phyloP scores from a whole-genome alignment of 2,888 invertebrate species.

The Sphecodes monilicornis region DNA sequence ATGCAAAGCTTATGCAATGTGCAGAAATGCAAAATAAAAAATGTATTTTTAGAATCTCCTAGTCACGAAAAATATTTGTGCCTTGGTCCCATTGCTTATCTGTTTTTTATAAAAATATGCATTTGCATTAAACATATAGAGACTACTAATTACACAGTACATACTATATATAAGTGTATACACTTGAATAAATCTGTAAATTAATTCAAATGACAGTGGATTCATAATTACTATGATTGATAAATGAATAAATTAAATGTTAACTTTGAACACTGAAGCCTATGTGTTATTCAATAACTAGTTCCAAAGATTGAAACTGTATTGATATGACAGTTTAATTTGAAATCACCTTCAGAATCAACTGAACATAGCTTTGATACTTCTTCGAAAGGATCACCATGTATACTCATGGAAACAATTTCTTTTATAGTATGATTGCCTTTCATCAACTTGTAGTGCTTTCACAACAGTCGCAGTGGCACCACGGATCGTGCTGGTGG shows the following conservation, averaged over 20 bases:
- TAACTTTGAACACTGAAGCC: no score
- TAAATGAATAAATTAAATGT: neutral
- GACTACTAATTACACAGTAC: neutral
- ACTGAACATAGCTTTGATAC: neutral
- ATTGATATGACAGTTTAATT: neutral
- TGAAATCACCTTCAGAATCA: neutral
- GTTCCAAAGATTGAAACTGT: neutral
- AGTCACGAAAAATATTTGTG: no score
- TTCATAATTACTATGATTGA: neutral
- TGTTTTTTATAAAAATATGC: no score
- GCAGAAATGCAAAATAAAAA: no score
- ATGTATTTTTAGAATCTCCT: no score
- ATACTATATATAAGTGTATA: neutral
- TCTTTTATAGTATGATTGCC: conserved; percentile 23
- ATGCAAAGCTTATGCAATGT: no score
- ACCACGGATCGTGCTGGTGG: conserved; percentile 33
- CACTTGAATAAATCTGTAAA: neutral
- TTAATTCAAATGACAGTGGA: neutral
- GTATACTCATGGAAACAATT: neutral
- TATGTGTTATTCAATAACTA: neutral
- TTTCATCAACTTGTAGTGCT: conserved; percentile 46
- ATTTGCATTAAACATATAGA: no score
- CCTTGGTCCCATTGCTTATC: no score
- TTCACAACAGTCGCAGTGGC: conserved; percentile 48
- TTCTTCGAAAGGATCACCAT: neutral